Percentiles rank a stretch among this genome's conserved stretches.
These are phyloP conservation scores for Pterobdella sp. DNA, from an alignment of 2,888 invertebrate species.

Conservation along the genomic window DNA sequence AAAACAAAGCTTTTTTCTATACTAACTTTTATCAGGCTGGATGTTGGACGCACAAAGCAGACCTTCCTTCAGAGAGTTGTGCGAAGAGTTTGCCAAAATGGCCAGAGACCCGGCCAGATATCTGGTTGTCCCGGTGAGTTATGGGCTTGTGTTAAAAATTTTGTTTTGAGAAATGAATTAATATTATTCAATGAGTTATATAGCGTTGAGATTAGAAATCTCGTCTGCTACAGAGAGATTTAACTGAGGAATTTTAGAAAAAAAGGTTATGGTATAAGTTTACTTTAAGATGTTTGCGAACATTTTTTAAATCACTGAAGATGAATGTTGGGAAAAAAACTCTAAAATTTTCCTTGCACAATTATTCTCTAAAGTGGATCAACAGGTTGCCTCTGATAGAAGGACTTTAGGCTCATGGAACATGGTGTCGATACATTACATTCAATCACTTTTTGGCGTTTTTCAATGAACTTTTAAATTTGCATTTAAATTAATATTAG, in stretches of 20 bases:
- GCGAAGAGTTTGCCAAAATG: slow-evolving; percentile 89
- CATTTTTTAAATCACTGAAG: too few species aligned
- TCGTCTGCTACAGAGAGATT: too few species aligned
- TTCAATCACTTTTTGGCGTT: too few species aligned
- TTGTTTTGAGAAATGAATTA: neutral
- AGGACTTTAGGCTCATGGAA: too few species aligned
- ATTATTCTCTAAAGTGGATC: too few species aligned
- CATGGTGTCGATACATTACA: too few species aligned
- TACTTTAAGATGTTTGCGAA: too few species aligned
- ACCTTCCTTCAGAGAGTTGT: slow-evolving; percentile 84
- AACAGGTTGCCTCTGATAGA: too few species aligned
- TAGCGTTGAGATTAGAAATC: neutral
- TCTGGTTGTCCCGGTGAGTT: slow-evolving; percentile 63
- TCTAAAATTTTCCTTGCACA: too few species aligned
- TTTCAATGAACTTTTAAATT: too few species aligned
- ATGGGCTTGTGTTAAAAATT: neutral
- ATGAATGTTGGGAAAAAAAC: too few species aligned
- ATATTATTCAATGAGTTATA: neutral
- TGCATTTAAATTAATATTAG: too few species aligned
- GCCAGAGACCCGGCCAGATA: slow-evolving; percentile 90
- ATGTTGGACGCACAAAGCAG: slow-evolving; percentile 89
- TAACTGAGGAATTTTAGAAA: neutral
- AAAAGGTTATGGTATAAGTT: neutral
- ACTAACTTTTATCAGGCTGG: slow-evolving; percentile 60
- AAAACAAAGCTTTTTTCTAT: neutral